A percentile compares a stretch with the other conserved stretches of the same genome.
These are phyloP conservation scores for Chironomus striatipennis DNA, from an alignment of 1,140 invertebrate genomes.

Conservation along the genomic window DNA sequence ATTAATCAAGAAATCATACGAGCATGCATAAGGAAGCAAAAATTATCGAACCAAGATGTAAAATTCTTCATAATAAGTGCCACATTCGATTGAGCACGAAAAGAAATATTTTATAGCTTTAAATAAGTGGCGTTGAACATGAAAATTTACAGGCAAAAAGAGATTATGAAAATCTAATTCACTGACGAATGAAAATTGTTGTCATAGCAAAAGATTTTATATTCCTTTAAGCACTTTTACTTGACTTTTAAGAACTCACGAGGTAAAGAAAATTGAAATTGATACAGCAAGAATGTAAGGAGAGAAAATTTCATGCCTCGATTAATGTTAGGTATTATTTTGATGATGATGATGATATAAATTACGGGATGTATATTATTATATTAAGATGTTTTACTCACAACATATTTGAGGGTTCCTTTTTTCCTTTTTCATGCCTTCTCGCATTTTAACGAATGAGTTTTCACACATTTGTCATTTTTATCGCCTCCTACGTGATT, in stretches of 20 bases:
- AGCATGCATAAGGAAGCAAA: no score
- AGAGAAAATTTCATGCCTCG: not conserved
- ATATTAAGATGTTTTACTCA: slow-evolving; percentile 14
- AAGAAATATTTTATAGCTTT: not conserved
- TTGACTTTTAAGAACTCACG: not conserved
- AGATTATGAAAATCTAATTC: not conserved
- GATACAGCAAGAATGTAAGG: not conserved
- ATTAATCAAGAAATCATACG: no score
- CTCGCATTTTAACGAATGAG: not conserved
- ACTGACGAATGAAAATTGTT: not conserved
- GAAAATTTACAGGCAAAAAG: no score
- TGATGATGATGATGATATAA: slow-evolving; percentile 20
- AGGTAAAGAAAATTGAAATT: slow-evolving; percentile 3
- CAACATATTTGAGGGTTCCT: not conserved
- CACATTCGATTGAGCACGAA: not conserved
- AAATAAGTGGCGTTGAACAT: no score
- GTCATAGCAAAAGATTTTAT: not conserved
- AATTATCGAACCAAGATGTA: not conserved
- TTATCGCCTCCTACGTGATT: no score
- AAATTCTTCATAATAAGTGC: not conserved
- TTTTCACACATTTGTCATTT: not conserved
- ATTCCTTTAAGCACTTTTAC: not conserved
- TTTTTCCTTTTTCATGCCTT: not conserved
- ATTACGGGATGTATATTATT: not conserved
- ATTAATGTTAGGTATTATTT: slow-evolving; percentile 16